These are phyloP conservation scores for Tiaroga cobitis DNA, from an alignment of 2,797 vertebrate genomes.

Conservation along the genomic window DNA sequence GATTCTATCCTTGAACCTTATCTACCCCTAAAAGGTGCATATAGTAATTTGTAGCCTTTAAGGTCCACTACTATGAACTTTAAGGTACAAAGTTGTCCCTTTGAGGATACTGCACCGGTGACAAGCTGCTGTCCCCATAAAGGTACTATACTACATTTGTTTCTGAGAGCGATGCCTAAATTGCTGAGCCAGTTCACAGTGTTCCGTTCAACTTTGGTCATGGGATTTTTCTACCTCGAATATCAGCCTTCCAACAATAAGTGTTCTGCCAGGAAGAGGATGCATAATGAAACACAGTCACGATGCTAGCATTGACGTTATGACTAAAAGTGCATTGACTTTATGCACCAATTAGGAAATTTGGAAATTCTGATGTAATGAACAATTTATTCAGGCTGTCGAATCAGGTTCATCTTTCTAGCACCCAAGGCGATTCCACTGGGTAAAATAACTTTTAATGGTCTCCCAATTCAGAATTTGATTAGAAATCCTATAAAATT, in stretches of 20 bases:
- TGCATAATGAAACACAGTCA: neutral
- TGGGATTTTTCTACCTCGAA: neutral
- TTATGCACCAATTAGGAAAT: neutral
- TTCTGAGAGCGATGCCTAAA: neutral
- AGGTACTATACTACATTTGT: neutral
- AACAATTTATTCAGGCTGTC: neutral
- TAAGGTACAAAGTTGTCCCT: neutral
- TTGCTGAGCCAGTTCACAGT: neutral
- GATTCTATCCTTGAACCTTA: neutral
- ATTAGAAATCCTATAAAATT: neutral
- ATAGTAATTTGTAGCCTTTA: neutral
- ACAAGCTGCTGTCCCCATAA: neutral
- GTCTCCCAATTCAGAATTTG: neutral
- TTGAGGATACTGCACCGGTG: neutral
- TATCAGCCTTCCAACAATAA: neutral
- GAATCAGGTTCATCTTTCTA: neutral
- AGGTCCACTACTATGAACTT: neutral
- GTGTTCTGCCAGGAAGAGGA: neutral
- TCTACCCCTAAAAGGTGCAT: neutral
- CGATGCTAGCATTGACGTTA: neutral
- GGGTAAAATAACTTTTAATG: neutral
- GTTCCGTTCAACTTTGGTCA: neutral
- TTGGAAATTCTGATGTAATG: neutral
- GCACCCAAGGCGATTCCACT: neutral
- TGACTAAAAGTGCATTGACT: neutral